A percentile compares a stretch with the other conserved stretches of the same genome.
Evolutionary conservation across 64 coral and sea anemone species (phyloP).

Genomic region (Actinia equina): DNA sequence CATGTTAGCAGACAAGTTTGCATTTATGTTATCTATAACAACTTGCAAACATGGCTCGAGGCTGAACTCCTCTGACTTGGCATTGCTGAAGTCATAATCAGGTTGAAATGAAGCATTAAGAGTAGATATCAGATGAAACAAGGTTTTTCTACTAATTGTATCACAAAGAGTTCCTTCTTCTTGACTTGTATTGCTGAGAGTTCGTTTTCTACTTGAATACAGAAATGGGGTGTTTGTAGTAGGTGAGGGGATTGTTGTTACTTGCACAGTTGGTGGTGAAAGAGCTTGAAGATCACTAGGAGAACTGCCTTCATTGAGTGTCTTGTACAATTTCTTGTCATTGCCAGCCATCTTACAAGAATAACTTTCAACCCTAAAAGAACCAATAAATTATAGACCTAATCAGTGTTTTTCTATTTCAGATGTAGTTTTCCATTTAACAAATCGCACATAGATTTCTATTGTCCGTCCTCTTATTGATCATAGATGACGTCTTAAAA

Average conservation of each 20-base stretch:
- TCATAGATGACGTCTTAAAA: too few species aligned
- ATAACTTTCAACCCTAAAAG: slow-evolving; percentile 96
- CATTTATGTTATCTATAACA: slow-evolving; percentile 84
- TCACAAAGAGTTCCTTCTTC: slow-evolving; percentile 69
- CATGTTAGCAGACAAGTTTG: slow-evolving; percentile 63
- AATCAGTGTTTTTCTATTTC: too few species aligned
- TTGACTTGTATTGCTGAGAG: slow-evolving; percentile 69
- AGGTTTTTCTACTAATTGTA: slow-evolving; percentile 88
- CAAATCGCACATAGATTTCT: too few species aligned
- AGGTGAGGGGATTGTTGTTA: slow-evolving; percentile 17
- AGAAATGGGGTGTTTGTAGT: slow-evolving; percentile 35
- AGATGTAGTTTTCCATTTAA: too few species aligned
- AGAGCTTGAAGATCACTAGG: slow-evolving; percentile 94
- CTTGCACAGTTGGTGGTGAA: slow-evolving; percentile 70
- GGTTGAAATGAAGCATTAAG: slow-evolving; percentile 96
- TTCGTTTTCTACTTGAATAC: slow-evolving; percentile 41
- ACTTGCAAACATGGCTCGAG: slow-evolving; percentile 71
- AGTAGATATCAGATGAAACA: slow-evolving; percentile 95
- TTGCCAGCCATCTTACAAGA: slow-evolving; percentile 98
- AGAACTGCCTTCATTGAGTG: slow-evolving; percentile 79
- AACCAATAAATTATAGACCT: not conserved
- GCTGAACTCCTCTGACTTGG: slow-evolving; percentile 92
- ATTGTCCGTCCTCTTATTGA: too few species aligned
- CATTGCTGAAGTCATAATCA: slow-evolving; percentile 99
- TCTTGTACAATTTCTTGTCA: slow-evolving; percentile 97